Base-by-base conservation (phyloP, 2,113 vertebrate species). In the Carassius gibelio region DNA sequence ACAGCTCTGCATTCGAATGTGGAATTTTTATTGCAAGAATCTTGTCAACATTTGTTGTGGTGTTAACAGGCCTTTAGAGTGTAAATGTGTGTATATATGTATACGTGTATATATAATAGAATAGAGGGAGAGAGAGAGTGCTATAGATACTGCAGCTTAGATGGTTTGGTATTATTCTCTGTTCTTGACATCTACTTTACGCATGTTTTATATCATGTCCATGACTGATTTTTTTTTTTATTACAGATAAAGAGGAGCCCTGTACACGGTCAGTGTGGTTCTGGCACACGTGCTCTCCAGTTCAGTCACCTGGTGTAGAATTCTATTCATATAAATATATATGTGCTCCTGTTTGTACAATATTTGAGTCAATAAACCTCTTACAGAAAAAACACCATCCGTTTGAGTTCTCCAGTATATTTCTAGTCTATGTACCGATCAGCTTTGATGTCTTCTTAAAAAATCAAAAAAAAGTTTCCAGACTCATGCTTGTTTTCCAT, bases 321-420 rank as follows among this genome's bases (percentile, higher is more conserved):
- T 93, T 90, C 79, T 30, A 30, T 30, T 30, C 30, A 30, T 30
- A 89, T 88, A 86, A 91, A 94, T 82, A 8, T 90, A 90, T 90
- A 90, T 92, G 89, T 93, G 91, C 91, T 94, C 95, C 91, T 95
- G 89, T 95, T 96, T 98, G 96, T 98, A 97, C 96, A 96, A 96
- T 52, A 97, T 96, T 3, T 1, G 94, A 94, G 21, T 87, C 93
- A 98, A 97, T 97, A 99, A 99, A 99, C 83, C 87, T 91, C 92
- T 93, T 95, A 94, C 88, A 66, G 87, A 94, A 94, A 26, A 95
- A 93, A 86, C 68, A 10, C 1, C 14, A 71, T 48, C 75, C n/a
- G 83, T 85, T 72, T 86, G 34, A 45, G 42, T 45, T 45, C 42
- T 42, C 42, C 42, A 42, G 42, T 42, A 1, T 42, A 50, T 84